Base-by-base conservation (phyloP, 2,888 invertebrate species). In the Drosophila quinaria region DNA sequence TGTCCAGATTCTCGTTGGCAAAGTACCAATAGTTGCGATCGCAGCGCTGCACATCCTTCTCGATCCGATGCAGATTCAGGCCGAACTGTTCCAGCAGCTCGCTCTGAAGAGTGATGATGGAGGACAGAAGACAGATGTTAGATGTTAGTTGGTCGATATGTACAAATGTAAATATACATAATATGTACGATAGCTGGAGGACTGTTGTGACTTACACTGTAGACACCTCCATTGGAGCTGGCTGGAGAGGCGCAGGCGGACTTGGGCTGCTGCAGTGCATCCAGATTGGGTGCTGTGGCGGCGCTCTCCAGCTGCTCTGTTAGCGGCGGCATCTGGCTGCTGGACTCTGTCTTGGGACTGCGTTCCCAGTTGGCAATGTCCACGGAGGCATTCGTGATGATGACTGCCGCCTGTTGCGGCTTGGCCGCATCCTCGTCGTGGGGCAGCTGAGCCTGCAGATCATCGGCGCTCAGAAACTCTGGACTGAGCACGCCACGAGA, bases 11-110 rank as follows among this genome's bases (percentile, higher is more conserved):
- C 72, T 96, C 96, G 47, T 95, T 95, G 0, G 96, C 96, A 92
- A 98, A 99, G 93, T 98, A 99, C 93, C 96, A 96, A 91, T 98
- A 97, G 92, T 98, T 98, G 54, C 98, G 94, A 93, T 99, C 98
- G 92, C 98, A 99, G 65, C 98, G 94, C 92, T 98, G 98, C 1
- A 99, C 98, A 92, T 98, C 98, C 92, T 99, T 99, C 91, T 99
- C 98, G 79, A 98, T 98, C 44, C 98, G 95, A 92, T 99, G 98
- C 25, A 98, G 93, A 90, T 99, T 99, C 56, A 98, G 92, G 0
- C 97, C 97, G 84, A 97, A 97, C 39, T 94, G 95, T 87, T 97
- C 97, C 74, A 98, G 93, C 51, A 98, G 92, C 91, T 98, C 98
- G 85, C 95, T 95, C 97, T 98, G 93, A 3, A 4, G 8, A 5